Percentiles rank a stretch among this genome's conserved stretches.
Conservation (phyloP, 2,797 vertebrate species). For the Tamandua tetradactyla region DNA sequence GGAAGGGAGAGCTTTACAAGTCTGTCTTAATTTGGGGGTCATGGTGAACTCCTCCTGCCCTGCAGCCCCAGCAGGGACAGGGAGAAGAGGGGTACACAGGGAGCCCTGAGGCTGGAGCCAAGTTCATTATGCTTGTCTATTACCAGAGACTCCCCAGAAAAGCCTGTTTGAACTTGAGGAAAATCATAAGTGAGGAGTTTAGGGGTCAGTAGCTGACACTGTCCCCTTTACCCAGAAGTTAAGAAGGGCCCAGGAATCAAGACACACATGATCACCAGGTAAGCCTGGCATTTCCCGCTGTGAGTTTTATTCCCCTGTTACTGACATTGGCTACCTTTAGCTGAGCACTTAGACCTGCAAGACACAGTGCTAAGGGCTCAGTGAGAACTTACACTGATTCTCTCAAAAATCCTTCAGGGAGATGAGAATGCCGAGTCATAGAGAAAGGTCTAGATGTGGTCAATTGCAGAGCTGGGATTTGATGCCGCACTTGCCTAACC, state of each 20-base stretch:
- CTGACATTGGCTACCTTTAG: background rate
- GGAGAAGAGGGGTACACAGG: too few relatives aligned
- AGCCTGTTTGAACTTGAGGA: background rate
- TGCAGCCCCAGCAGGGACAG: background rate
- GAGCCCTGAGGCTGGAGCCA: background rate
- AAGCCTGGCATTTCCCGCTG: background rate
- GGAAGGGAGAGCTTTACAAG: background rate
- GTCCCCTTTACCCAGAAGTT: background rate
- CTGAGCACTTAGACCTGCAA: background rate
- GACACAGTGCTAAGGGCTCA: background rate
- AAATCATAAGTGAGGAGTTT: background rate
- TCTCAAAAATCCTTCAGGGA: background rate
- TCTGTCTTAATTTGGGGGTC: background rate
- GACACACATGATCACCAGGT: rapidly evolving
- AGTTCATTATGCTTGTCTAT: background rate
- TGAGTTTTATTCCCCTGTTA: background rate
- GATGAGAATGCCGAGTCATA: background rate
- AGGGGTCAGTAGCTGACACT: rapidly evolving
- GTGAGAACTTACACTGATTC: background rate
- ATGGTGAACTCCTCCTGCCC: background rate
- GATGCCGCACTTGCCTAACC: background rate
- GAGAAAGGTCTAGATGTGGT: background rate
- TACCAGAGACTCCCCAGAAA: background rate
- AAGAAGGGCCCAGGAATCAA: background rate
- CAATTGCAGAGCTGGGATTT: background rate